Evolutionary conservation across 2,888 invertebrate species (phyloP).

Genomic region (Bibio marci): DNA sequence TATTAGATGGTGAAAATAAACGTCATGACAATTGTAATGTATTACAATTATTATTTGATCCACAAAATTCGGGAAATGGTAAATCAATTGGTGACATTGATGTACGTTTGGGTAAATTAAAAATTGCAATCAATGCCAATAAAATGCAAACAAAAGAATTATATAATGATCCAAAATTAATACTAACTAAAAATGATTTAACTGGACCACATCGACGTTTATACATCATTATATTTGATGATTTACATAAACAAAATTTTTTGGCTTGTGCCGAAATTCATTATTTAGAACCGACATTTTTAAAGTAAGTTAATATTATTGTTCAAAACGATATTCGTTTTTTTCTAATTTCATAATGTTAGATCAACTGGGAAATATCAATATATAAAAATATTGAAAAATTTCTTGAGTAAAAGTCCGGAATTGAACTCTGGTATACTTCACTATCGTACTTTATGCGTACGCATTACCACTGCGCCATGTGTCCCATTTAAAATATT

Average conservation of each 20-base stretch:
- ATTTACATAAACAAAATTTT: conserved; percentile 55
- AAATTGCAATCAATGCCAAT: conserved; percentile 46
- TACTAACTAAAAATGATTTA: conserved; percentile 53
- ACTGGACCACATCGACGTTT: conserved; percentile 57
- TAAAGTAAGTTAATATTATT: conserved; percentile 42
- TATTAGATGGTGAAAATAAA: conserved; percentile 56
- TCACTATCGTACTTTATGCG: too few species aligned
- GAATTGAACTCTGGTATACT: too few species aligned
- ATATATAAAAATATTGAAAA: too few species aligned
- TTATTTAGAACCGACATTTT: conserved; percentile 41
- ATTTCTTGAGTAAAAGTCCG: too few species aligned
- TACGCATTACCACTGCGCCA: too few species aligned
- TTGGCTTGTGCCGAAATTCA: conserved; percentile 70
- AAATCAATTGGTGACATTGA: conserved; percentile 67
- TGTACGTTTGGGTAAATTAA: conserved; percentile 53
- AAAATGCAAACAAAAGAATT: conserved; percentile 31
- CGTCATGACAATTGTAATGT: conserved; percentile 67
- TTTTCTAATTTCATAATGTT: neutral
- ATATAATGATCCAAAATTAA: conserved; percentile 53
- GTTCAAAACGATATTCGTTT: neutral
- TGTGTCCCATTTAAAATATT: too few species aligned
- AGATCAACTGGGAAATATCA: too few species aligned
- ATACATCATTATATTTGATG: conserved; percentile 68
- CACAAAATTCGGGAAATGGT: conserved; percentile 48
- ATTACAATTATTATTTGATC: conserved; percentile 70